Percentiles rank a stretch among this genome's conserved stretches.
phyloP scores from a whole-genome alignment of 2,113 vertebrate genomes.

The Crypturellus undulatus region DNA sequence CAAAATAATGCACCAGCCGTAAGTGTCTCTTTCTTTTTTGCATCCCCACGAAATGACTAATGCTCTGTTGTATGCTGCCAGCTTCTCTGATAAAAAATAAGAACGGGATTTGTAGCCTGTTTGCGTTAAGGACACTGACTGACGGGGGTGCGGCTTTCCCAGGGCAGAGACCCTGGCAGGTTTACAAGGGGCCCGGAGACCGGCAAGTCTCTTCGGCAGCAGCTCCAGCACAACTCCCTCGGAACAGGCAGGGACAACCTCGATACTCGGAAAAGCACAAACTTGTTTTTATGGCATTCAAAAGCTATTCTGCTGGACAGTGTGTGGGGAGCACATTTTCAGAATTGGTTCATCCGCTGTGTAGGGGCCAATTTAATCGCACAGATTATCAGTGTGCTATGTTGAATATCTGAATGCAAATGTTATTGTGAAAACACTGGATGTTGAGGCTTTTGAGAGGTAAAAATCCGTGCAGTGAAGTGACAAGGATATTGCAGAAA shows the following conservation, averaged over 20 bases:
- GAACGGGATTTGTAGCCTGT: constrained; percentile 1
- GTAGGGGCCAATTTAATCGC: not conserved
- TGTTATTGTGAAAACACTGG: not conserved
- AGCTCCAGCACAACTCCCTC: not conserved
- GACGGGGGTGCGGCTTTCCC: not conserved
- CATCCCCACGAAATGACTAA: not conserved
- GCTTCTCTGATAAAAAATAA: constrained; percentile 10
- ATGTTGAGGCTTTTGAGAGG: not conserved
- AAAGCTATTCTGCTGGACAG: not conserved
- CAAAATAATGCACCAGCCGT: constrained; percentile 83
- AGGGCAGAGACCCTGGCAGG: not conserved
- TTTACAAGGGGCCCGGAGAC: not conserved
- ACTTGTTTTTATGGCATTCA: not conserved
- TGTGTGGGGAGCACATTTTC: not conserved
- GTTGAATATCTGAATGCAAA: not conserved
- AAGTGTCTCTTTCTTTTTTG: constrained; percentile 70
- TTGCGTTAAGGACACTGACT: not conserved
- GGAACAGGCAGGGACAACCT: not conserved
- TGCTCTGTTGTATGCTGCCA: not conserved
- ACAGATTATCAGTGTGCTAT: not conserved
- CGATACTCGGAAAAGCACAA: not conserved
- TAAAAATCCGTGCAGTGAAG: not conserved
- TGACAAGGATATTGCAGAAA: not conserved
- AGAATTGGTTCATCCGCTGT: not conserved
- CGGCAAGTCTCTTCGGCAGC: not conserved